phyloP scores from a whole-genome alignment of 2,888 invertebrate genomes.

The Lithophane socia region DNA sequence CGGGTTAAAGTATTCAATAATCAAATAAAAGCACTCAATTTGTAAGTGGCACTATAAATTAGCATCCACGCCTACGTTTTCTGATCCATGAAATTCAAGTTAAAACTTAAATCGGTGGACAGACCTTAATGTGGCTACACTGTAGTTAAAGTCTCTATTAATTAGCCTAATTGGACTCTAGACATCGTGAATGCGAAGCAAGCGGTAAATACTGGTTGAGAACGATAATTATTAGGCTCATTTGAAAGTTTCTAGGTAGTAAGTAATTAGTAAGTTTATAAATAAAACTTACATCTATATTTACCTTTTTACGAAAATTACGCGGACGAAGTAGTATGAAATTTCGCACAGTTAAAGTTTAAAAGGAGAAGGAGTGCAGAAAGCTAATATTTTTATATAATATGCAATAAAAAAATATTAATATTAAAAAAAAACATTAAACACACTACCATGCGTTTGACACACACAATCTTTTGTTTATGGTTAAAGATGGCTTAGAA shows the following conservation, averaged over 20 bases:
- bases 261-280: background rate
- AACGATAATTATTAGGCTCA: conserved; percentile 12
- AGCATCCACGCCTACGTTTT: background rate
- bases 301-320: too few relatives aligned
- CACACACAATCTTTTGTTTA: too few relatives aligned
- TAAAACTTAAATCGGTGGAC: background rate
- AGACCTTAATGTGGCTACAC: background rate
- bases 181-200: conserved; percentile 11
- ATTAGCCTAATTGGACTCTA: conserved; percentile 39
- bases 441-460: too few relatives aligned
- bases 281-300: background rate
- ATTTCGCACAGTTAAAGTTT: too few relatives aligned
- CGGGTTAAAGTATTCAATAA: background rate
- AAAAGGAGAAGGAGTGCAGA: too few relatives aligned
- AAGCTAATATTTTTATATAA: too few relatives aligned
- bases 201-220: conserved; percentile 18
- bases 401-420: too few relatives aligned
- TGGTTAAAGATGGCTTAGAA: too few relatives aligned
- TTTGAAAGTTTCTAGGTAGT: conserved; percentile 2
- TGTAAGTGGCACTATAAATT: background rate
- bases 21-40: background rate
- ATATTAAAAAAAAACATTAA: too few relatives aligned
- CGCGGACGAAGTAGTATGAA: too few relatives aligned
- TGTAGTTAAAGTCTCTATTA: background rate
- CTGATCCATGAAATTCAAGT: background rate